These are phyloP conservation scores for Bradynema listronoti DNA, from an alignment of 1,140 invertebrate species.

Conservation along the genomic window DNA sequence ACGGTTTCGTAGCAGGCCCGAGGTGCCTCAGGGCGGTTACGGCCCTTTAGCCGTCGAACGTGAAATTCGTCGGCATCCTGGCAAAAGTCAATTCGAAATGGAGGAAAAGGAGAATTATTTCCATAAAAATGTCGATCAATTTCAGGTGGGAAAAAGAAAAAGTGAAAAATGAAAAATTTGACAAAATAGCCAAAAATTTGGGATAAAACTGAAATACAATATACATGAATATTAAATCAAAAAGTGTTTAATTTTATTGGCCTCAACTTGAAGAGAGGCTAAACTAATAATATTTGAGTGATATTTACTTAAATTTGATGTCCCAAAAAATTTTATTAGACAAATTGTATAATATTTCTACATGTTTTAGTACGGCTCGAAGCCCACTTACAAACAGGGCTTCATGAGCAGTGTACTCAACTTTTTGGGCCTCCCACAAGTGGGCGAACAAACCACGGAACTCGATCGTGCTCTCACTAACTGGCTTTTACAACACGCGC, in stretches of 20 bases:
- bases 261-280: too few relatives aligned
- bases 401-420: conserved; percentile 23
- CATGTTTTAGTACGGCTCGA: conserved; percentile 24
- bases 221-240: too few relatives aligned
- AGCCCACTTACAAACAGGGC: conserved; percentile 30
- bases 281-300: too few relatives aligned
- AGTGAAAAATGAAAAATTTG: too few relatives aligned
- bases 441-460: conserved; percentile 9
- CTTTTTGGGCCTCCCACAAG: conserved; percentile 20
- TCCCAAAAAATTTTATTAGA: too few relatives aligned
- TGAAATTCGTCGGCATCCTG: conserved; percentile 17
- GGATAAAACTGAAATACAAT: too few relatives aligned
- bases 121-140: conserved; percentile 9
- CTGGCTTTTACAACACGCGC: conserved; percentile 24
- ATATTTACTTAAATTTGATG: too few relatives aligned
- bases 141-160: conserved; percentile 9
- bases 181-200: too few relatives aligned
- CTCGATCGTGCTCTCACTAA: conserved; percentile 22
- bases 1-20: conserved; percentile 10
- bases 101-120: too few relatives aligned
- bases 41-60: conserved; percentile 4
- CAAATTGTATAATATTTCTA: too few relatives aligned
- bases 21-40: conserved; percentile 24
- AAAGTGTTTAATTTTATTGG: too few relatives aligned
- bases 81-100: too few relatives aligned